These are phyloP conservation scores for Cephus nigrinus DNA, from an alignment of 2,888 invertebrate genomes.

Conservation along the genomic window DNA sequence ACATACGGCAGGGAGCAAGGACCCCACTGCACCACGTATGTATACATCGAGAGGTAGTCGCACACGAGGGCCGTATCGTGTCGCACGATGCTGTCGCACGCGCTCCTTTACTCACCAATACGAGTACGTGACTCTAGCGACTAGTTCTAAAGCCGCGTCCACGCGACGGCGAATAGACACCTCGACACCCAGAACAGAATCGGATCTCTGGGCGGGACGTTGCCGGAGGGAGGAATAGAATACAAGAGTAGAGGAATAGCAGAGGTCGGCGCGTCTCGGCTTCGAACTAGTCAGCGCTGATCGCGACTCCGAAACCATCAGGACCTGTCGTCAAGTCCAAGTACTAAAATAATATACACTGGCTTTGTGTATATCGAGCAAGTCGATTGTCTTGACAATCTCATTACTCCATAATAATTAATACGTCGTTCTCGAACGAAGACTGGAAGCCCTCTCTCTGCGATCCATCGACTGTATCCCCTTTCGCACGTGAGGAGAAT, in stretches of 20 bases:
- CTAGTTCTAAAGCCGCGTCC: background rate
- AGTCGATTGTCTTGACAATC: background rate
- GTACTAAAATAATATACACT: background rate
- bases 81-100: conserved; percentile 25
- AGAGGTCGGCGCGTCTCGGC: background rate
- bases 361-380: background rate
- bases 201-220: background rate
- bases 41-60: conserved; percentile 3
- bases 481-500: conserved; percentile 1
- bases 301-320: background rate
- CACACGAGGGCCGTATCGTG: background rate
- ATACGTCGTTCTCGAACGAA: background rate
- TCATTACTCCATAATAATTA: background rate
- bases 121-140: background rate
- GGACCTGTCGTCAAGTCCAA: background rate
- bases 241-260: background rate
- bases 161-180: background rate
- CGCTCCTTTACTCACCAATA: conserved; percentile 19
- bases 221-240: background rate
- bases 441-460: background rate
- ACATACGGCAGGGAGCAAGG: conserved; percentile 66
- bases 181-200: background rate
- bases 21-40: conserved; percentile 57
- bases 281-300: background rate
- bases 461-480: background rate